Evolutionary conservation across 2,888 invertebrate species (phyloP).

Genomic region (Drosophila villosipedis): DNA sequence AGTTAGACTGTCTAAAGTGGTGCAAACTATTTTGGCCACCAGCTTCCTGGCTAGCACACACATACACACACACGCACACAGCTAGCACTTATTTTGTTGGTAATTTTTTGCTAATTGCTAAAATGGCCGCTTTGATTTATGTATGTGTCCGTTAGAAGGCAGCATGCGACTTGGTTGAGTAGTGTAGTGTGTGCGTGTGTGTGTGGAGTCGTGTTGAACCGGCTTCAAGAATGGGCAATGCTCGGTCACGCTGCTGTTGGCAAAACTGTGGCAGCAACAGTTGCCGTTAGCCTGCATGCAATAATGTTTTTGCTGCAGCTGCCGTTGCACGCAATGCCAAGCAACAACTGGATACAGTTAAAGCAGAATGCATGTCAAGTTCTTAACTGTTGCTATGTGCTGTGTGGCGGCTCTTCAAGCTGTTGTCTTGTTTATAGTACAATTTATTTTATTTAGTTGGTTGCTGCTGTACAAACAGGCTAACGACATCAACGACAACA

Average conservation of each 20-base stretch:
- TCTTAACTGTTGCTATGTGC: slow-evolving; percentile 44
- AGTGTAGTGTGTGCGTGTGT: slow-evolving; percentile 18
- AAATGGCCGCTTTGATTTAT: slow-evolving; percentile 79
- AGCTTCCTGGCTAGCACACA: slow-evolving; percentile 22
- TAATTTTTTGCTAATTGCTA: slow-evolving; percentile 70
- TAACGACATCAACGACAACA: slow-evolving; percentile 29
- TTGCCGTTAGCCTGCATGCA: slow-evolving; percentile 68
- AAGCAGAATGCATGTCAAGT: slow-evolving; percentile 67
- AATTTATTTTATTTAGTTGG: slow-evolving; percentile 74
- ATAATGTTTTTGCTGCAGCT: slow-evolving; percentile 56
- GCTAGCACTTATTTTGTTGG: slow-evolving; percentile 49
- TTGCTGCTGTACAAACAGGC: slow-evolving; percentile 56
- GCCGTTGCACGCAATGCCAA: slow-evolving; percentile 64
- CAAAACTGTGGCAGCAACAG: slow-evolving; percentile 68
- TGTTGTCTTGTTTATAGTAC: slow-evolving; percentile 69
- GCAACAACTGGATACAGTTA: slow-evolving; percentile 43
- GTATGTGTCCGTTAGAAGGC: slow-evolving; percentile 71
- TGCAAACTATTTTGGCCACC: slow-evolving; percentile 57
- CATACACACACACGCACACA: slow-evolving; percentile 7
- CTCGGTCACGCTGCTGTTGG: slow-evolving; percentile 64
- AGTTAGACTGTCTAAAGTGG: slow-evolving; percentile 45
- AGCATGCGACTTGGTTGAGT: slow-evolving; percentile 24
- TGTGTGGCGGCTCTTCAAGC: slow-evolving; percentile 31
- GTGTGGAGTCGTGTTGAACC: slow-evolving; percentile 64
- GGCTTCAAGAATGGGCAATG: slow-evolving; percentile 58